Evolutionary conservation across 2,888 invertebrate genomes (phyloP).

Genomic region (Hoplodrina blanda): DNA sequence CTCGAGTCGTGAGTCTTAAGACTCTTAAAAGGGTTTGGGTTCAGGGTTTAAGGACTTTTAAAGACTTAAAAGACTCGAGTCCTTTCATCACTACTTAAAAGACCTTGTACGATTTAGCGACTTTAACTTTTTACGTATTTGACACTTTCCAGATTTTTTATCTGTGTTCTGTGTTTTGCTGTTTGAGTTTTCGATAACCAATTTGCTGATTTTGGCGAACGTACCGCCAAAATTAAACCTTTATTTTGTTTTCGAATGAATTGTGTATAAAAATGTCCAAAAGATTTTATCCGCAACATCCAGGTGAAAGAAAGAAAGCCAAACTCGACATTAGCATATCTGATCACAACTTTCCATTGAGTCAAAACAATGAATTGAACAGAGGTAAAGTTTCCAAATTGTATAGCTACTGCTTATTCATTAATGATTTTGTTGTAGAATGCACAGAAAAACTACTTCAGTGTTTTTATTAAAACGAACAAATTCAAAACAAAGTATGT

Average conservation of each 20-base stretch:
- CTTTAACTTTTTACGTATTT: neutral
- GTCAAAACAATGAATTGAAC: slow-evolving; percentile 78
- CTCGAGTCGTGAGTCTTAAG: too few species aligned
- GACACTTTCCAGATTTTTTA: slow-evolving; percentile 7
- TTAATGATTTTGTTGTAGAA: neutral
- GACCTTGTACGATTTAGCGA: neutral
- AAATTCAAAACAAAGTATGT: neutral
- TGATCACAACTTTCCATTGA: slow-evolving; percentile 86
- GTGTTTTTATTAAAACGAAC: neutral
- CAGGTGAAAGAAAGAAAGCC: slow-evolving; percentile 82
- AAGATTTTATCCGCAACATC: slow-evolving; percentile 79
- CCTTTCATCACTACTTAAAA: too few species aligned
- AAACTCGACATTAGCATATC: slow-evolving; percentile 83
- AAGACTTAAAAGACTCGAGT: too few species aligned
- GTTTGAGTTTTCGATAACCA: slow-evolving; percentile 21
- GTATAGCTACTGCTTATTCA: neutral
- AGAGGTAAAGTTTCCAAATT: slow-evolving; percentile 71
- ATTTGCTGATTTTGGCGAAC: slow-evolving; percentile 16
- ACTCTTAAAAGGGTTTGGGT: too few species aligned
- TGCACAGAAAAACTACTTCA: neutral
- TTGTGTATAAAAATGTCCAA: slow-evolving; percentile 79
- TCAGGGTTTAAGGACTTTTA: too few species aligned
- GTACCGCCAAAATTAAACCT: slow-evolving; percentile 68
- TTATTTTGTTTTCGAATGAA: slow-evolving; percentile 39
- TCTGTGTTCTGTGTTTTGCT: slow-evolving; percentile 5